Evolutionary conservation across 2,888 invertebrate species (phyloP).

Genomic region (Galeruca laticollis): DNA sequence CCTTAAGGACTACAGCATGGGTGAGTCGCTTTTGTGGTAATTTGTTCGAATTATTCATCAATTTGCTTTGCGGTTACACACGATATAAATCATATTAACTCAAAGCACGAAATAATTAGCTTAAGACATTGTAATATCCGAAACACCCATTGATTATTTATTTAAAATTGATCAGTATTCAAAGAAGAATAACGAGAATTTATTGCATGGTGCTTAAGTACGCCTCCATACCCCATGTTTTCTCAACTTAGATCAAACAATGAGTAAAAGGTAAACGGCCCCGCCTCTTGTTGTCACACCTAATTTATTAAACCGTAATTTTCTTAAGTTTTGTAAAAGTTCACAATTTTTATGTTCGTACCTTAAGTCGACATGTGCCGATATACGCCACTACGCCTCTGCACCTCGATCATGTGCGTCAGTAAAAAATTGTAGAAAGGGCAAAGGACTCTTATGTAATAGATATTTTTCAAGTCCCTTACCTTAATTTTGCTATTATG

Average conservation of each 20-base stretch:
- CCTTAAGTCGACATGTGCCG: conserved; percentile 2
- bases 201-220: conserved; percentile 19
- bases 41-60: background rate
- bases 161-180: conserved; percentile 29
- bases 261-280: conserved; percentile 31
- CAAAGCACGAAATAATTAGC: conserved; percentile 12
- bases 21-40: background rate
- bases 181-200: conserved; percentile 26
- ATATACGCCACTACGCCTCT: conserved; percentile 17
- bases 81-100: conserved; percentile 2
- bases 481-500: too few relatives aligned
- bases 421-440: background rate
- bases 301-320: conserved; percentile 34
- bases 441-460: background rate
- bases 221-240: conserved; percentile 26
- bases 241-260: conserved; percentile 32
- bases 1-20: too few relatives aligned
- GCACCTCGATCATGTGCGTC: background rate
- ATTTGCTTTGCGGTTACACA: background rate
- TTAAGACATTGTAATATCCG: conserved; percentile 11
- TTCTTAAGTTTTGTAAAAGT: conserved; percentile 20
- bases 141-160: conserved; percentile 18
- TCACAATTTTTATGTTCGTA: conserved; percentile 1
- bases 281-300: conserved; percentile 36
- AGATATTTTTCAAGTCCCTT: too few relatives aligned